Evolutionary conservation across 2,113 vertebrate genomes (phyloP).

Genomic region (Dolichallabes microphthalmus): DNA sequence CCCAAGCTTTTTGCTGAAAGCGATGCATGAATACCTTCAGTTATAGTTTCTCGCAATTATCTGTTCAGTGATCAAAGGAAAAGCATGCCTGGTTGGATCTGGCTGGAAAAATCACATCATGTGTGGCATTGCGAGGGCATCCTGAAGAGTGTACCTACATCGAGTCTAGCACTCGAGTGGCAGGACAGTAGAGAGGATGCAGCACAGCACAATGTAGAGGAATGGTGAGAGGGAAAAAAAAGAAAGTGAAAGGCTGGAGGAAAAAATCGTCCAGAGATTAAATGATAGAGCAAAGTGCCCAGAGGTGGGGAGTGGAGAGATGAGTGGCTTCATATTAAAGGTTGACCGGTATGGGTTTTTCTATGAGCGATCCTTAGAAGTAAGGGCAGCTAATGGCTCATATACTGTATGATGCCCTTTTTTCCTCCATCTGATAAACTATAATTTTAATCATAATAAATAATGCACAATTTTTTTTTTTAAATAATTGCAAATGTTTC

Average conservation of each 20-base stretch:
- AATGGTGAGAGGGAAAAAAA: not conserved
- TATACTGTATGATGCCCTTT: too few species aligned
- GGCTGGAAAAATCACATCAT: constrained; percentile 27
- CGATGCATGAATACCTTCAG: constrained; percentile 56
- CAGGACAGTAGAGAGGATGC: not conserved
- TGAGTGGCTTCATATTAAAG: not conserved
- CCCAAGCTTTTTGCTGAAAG: constrained; percentile 41
- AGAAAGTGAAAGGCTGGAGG: constrained; percentile 37
- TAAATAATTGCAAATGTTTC: too few species aligned
- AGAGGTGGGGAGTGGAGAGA: not conserved
- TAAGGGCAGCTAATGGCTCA: too few species aligned
- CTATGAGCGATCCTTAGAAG: too few species aligned
- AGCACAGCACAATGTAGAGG: not conserved
- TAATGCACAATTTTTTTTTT: too few species aligned
- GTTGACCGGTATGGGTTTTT: too few species aligned
- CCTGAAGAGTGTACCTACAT: not conserved
- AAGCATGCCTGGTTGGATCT: constrained; percentile 39
- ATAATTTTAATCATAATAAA: too few species aligned
- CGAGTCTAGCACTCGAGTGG: not conserved
- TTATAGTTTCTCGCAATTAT: constrained; percentile 50
- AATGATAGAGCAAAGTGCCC: not conserved
- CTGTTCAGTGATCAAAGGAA: constrained; percentile 40
- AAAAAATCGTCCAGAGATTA: not conserved
- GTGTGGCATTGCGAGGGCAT: constrained; percentile 10
- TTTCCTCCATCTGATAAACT: too few species aligned